Conservation (phyloP, 2,797 vertebrate species). For the Thaleichthys pacificus region DNA sequence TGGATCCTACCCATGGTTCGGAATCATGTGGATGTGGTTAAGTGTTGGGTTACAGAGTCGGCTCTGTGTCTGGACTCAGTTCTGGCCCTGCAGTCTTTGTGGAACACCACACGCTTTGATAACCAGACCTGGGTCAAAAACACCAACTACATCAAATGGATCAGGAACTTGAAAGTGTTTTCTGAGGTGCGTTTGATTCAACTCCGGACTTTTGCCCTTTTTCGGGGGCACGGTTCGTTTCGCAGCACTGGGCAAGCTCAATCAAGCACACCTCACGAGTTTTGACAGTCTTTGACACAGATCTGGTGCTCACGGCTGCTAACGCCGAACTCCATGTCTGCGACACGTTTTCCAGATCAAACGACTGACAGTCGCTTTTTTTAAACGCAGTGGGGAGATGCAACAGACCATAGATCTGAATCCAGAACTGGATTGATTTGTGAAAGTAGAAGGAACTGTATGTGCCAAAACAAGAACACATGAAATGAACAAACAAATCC, state of each 20-base stretch:
- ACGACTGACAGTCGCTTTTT: background rate
- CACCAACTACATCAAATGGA: background rate
- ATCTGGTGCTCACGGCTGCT: background rate
- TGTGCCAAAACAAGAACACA: background rate
- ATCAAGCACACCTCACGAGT: background rate
- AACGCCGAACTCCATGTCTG: background rate
- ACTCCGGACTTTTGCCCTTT: background rate
- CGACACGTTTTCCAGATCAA: background rate
- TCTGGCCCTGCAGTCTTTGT: background rate
- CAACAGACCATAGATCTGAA: background rate
- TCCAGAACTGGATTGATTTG: background rate
- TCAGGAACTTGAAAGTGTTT: background rate
- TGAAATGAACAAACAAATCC: background rate
- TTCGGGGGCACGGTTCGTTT: background rate
- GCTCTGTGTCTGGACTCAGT: background rate
- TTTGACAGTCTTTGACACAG: background rate
- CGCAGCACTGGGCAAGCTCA: background rate
- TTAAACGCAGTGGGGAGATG: background rate
- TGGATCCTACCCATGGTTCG: background rate
- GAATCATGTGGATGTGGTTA: constrained; percentile 7
- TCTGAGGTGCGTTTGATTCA: background rate
- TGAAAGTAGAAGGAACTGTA: constrained; percentile 16
- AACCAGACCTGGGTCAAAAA: background rate
- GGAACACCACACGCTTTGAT: background rate
- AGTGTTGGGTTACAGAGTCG: background rate